Evolutionary conservation across 1,140 invertebrate genomes (phyloP).

Genomic region (Ceratitis capitata): DNA sequence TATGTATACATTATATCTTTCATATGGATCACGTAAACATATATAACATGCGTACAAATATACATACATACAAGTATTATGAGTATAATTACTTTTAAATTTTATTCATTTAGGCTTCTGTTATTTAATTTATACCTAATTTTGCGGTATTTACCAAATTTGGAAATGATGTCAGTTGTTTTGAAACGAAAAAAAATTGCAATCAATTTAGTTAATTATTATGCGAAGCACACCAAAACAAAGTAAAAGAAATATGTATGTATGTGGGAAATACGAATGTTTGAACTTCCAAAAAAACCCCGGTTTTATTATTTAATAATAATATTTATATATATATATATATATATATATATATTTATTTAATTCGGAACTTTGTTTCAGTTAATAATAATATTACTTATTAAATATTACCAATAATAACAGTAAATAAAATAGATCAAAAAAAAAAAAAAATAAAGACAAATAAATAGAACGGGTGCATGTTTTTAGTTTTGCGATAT

Average conservation of each 20-base stretch:
- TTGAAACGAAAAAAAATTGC: not conserved
- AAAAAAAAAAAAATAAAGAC: too few relatives aligned
- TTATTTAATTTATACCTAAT: not conserved
- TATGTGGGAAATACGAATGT: not conserved
- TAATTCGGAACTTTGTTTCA: too few relatives aligned
- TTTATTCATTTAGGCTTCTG: not conserved
- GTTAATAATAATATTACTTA: too few relatives aligned
- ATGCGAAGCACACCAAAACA: not conserved
- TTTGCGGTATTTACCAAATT: not conserved
- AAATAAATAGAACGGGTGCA: too few relatives aligned
- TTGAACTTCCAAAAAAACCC: not conserved
- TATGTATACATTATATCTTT: not conserved
- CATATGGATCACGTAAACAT: too few relatives aligned
- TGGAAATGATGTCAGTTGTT: conserved; percentile 18
- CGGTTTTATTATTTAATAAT: not conserved
- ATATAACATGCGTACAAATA: too few relatives aligned
- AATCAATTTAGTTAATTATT: conserved; percentile 5
- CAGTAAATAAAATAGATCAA: too few relatives aligned
- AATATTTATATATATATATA: not conserved
- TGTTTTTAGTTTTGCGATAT: too few relatives aligned
- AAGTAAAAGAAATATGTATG: not conserved
- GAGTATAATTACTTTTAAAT: too few relatives aligned
- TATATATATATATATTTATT: not conserved
- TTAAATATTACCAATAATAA: too few relatives aligned
- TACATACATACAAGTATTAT: too few relatives aligned